Conservation (phyloP, 2,113 vertebrate species). For the Pardalotus punctatus region DNA sequence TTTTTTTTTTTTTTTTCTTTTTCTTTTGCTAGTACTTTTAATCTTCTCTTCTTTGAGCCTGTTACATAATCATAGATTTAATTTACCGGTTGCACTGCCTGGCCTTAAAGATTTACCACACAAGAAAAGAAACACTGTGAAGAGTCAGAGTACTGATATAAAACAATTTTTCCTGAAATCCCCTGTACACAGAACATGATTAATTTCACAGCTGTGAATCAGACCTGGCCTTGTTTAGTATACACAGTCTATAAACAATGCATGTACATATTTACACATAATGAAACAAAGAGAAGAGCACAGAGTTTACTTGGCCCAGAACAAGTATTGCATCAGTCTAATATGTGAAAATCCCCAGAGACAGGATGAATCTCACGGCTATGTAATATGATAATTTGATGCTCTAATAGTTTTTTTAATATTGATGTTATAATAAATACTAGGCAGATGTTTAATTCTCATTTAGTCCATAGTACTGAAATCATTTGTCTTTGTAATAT, state of each 20-base stretch:
- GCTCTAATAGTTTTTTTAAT: neutral
- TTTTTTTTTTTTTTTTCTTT: neutral
- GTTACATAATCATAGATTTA: neutral
- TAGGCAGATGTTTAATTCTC: slow-evolving; percentile 33
- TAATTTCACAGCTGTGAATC: slow-evolving; percentile 28
- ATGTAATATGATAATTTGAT: slow-evolving; percentile 34
- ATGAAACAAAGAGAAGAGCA: neutral
- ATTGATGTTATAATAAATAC: neutral
- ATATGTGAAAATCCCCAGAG: neutral
- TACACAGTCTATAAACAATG: neutral
- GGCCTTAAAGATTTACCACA: neutral
- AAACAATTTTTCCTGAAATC: neutral
- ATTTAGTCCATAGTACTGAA: neutral
- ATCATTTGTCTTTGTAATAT: neutral
- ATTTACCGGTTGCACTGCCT: neutral
- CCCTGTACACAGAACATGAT: neutral
- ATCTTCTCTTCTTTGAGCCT: neutral
- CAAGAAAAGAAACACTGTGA: neutral
- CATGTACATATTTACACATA: neutral
- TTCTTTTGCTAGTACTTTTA: neutral
- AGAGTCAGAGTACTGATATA: neutral
- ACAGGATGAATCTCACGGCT: neutral
- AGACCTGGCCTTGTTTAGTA: neutral
- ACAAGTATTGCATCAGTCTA: slow-evolving; percentile 20
- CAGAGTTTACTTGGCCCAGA: neutral